Evolutionary conservation across 2,797 vertebrate species (phyloP).

Genomic region (Oreochromis grahami): DNA sequence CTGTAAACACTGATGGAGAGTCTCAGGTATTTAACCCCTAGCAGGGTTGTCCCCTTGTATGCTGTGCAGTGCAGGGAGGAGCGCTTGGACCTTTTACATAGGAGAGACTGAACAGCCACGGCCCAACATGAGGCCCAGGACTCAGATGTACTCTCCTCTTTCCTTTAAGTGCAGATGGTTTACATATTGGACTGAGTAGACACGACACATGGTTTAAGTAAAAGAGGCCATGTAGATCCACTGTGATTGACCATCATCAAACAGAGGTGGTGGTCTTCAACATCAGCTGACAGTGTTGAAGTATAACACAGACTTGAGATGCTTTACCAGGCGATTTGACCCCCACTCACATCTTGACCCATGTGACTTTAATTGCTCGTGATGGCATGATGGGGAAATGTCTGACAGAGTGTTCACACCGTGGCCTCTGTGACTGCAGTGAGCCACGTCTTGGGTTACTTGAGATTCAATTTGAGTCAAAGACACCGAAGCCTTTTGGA

Average conservation of each 20-base stretch:
- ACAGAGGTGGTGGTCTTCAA: background rate
- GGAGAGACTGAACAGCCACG: background rate
- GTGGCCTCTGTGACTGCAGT: background rate
- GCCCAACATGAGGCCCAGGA: background rate
- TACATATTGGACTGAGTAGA: background rate
- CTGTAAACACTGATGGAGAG: background rate
- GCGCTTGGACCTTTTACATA: background rate
- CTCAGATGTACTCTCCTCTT: background rate
- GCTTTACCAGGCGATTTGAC: background rate
- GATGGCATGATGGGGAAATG: background rate
- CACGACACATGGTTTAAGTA: background rate
- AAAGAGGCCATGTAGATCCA: background rate
- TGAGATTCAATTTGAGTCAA: background rate
- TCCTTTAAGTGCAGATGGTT: background rate
- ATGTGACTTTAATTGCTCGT: rapidly evolving
- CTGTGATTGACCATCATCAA: background rate
- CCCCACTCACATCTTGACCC: background rate
- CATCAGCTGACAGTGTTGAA: background rate
- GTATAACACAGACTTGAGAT: background rate
- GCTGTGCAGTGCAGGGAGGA: background rate
- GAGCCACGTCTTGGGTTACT: background rate
- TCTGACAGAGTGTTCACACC: background rate
- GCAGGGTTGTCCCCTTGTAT: background rate
- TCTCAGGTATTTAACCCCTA: background rate
- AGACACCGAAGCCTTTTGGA: background rate